phyloP scores from a whole-genome alignment of 2,797 vertebrate genomes.

The Echeneis naucrates region DNA sequence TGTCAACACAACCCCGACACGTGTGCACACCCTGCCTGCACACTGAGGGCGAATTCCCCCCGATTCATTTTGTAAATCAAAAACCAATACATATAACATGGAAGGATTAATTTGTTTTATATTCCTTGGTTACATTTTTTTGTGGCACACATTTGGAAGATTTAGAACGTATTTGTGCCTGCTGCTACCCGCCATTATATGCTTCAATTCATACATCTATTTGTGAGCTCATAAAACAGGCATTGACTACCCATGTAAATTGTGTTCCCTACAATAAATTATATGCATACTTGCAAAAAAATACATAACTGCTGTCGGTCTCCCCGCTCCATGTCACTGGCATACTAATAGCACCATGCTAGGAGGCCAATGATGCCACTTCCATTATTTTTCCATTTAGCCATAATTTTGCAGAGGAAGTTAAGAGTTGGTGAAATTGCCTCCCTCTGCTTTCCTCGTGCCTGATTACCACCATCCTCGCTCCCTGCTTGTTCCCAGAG shows the following conservation, averaged over 20 bases:
- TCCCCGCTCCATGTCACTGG: conserved; percentile 89
- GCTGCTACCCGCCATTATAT: conserved; percentile 98
- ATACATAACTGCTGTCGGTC: conserved; percentile 96
- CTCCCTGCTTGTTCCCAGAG: conserved; percentile 46
- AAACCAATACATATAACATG: conserved; percentile 97
- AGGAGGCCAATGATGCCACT: conserved; percentile 78
- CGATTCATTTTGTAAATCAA: conserved; percentile 98
- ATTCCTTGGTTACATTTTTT: conserved; percentile 99
- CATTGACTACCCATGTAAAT: conserved; percentile 99
- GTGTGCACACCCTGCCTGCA: conserved; percentile 72
- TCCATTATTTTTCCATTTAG: conserved; percentile 83
- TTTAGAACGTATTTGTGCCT: conserved; percentile 99
- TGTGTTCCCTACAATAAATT: conserved; percentile 99
- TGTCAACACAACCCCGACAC: conserved; percentile 20
- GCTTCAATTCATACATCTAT: conserved; percentile 99
- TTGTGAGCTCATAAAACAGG: conserved; percentile 99
- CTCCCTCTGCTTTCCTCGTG: conserved; percentile 45
- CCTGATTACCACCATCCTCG: conserved; percentile 39
- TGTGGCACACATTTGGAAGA: conserved; percentile 95
- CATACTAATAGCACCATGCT: conserved; percentile 92
- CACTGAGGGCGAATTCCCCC: conserved; percentile 88
- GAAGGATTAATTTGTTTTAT: conserved; percentile 98
- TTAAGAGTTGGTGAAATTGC: conserved; percentile 73
- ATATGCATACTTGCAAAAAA: conserved; percentile 99
- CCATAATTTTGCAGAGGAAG: conserved; percentile 78